Percentiles rank a stretch among this genome's conserved stretches.
phyloP scores from a whole-genome alignment of 2,888 invertebrate genomes.

The Dioctria linearis region DNA sequence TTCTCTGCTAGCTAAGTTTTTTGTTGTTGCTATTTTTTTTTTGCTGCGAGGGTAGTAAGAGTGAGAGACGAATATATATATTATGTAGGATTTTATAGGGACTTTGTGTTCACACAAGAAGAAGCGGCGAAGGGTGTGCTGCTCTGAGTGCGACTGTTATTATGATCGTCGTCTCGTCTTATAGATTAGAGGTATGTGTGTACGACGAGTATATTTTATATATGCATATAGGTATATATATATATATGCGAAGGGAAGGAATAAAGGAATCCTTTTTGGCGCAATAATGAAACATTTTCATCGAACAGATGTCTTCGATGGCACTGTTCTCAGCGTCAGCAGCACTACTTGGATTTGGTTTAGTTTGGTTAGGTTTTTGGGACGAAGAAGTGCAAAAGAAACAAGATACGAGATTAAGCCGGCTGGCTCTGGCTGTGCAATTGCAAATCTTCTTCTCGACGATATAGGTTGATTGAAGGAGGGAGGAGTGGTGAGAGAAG shows the following conservation, averaged over 20 bases:
- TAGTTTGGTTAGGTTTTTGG: not conserved
- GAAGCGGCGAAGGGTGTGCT: constrained; percentile 16
- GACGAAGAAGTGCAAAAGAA: constrained; percentile 21
- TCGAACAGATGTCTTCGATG: constrained; percentile 43
- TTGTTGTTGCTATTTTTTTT: not conserved
- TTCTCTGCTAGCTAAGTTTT: too few species aligned
- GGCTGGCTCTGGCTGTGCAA: constrained; percentile 2
- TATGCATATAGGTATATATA: too few species aligned
- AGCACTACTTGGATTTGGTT: too few species aligned
- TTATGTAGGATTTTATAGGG: constrained; percentile 9
- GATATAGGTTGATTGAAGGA: too few species aligned
- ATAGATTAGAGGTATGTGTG: too few species aligned
- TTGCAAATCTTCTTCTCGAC: constrained; percentile 11
- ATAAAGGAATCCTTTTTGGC: constrained; percentile 33
- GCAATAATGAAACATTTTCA: constrained; percentile 34
- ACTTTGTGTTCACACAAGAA: not conserved
- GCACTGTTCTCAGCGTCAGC: not conserved
- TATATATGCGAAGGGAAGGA: constrained; percentile 3
- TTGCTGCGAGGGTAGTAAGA: constrained; percentile 15
- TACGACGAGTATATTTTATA: too few species aligned
- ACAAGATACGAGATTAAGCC: constrained; percentile 33
- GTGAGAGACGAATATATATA: constrained; percentile 32
- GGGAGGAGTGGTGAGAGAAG: not conserved
- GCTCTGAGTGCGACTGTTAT: not conserved
- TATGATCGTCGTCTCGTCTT: too few species aligned